Conservation (phyloP, 2,113 vertebrate genomes). For the Naja naja region DNA sequence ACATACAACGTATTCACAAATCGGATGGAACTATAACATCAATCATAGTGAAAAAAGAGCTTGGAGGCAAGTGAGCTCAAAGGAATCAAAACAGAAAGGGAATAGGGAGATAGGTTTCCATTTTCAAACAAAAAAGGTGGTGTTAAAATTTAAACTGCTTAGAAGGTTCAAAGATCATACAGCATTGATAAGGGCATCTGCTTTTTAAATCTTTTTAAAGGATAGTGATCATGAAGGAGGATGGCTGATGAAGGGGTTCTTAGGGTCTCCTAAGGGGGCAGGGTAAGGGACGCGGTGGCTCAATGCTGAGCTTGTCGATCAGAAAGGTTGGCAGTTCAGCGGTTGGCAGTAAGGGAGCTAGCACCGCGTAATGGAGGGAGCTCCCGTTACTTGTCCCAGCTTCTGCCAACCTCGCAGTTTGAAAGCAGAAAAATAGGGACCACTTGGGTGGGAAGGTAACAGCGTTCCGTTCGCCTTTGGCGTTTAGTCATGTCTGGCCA, state of each 20-base stretch:
- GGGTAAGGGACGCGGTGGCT: too few species aligned
- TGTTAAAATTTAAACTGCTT: neutral
- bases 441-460: too few species aligned
- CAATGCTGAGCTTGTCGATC: too few species aligned
- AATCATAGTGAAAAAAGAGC: neutral
- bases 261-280: neutral
- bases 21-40: neutral
- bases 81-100: neutral
- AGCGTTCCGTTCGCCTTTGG: too few species aligned
- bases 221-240: neutral
- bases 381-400: too few species aligned
- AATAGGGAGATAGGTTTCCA: neutral
- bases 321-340: too few species aligned
- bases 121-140: neutral
- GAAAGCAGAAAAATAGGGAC: too few species aligned
- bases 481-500: too few species aligned
- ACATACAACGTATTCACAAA: neutral
- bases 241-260: neutral
- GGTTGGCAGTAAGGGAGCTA: too few species aligned
- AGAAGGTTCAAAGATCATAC: neutral
- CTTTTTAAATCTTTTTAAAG: neutral
- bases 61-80: neutral
- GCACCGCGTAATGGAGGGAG: too few species aligned
- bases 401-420: too few species aligned
- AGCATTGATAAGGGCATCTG: neutral